These are phyloP conservation scores for Suricata suricatta DNA, from an alignment of 2,113 vertebrate species.

Conservation along the genomic window DNA sequence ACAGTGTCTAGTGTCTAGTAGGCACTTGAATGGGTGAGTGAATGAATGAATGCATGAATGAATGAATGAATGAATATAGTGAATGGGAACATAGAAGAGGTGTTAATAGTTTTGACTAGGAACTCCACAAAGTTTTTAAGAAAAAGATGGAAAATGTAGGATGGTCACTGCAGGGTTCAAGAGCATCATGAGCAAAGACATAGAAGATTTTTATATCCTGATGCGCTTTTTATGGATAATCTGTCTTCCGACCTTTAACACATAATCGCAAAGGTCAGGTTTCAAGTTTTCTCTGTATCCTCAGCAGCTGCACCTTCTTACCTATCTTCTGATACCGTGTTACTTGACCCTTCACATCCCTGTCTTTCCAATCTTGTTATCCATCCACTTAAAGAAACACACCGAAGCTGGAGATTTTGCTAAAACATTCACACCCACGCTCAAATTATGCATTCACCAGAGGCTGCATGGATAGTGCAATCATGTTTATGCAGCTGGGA, in stretches of 20 bases:
- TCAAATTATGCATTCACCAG: constrained; percentile 53
- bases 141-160: not conserved
- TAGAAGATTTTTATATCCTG: not conserved
- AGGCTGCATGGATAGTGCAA: not conserved
- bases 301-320: not conserved
- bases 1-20: not conserved
- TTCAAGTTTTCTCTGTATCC: not conserved
- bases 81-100: not conserved
- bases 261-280: not conserved
- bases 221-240: not conserved
- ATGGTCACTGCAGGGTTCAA: not conserved
- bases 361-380: not conserved
- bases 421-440: constrained; percentile 52
- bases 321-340: not conserved
- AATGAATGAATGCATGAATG: not conserved
- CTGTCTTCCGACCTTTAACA: not conserved
- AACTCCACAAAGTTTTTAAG: not conserved
- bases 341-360: not conserved
- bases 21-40: not conserved
- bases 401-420: constrained; percentile 58
- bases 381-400: constrained; percentile 20
- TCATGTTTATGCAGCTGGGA: constrained; percentile 47
- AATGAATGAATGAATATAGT: no score
- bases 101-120: not conserved
- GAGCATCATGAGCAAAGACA: not conserved